These are phyloP conservation scores for Oscheius sp. DNA, from an alignment of 2,888 invertebrate species.

Conservation along the genomic window DNA sequence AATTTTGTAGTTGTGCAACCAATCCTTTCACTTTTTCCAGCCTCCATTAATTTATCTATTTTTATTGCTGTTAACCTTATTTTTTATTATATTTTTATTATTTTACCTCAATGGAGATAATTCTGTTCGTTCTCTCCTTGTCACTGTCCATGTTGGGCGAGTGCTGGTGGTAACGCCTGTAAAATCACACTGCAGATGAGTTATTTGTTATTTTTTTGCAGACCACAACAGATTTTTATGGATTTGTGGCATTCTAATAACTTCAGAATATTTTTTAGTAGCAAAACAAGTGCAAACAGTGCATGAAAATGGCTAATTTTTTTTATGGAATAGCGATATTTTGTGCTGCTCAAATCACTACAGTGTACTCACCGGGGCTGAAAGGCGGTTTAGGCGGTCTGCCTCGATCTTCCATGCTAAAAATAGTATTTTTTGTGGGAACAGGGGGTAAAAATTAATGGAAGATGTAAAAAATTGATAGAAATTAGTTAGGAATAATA, in stretches of 20 bases:
- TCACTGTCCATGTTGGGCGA: conserved; percentile 66
- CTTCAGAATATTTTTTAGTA: background rate
- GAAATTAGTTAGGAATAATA: too few relatives aligned
- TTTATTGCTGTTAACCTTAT: background rate
- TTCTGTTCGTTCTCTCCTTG: conserved; percentile 65
- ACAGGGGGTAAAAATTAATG: too few relatives aligned
- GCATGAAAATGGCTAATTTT: background rate
- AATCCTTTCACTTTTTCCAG: too few relatives aligned
- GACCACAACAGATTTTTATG: background rate
- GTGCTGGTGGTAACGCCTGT: conserved; percentile 14
- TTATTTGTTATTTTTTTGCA: background rate
- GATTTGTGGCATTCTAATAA: too few relatives aligned
- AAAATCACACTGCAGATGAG: background rate
- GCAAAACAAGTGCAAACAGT: conserved; percentile 20
- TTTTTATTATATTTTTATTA: background rate
- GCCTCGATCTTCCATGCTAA: conserved; percentile 40
- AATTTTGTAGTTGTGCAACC: too few relatives aligned
- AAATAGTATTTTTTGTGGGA: background rate
- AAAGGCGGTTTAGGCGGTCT: conserved; percentile 42
- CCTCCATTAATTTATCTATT: too few relatives aligned
- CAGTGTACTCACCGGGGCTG: conserved; percentile 35
- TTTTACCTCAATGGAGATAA: conserved; percentile 53
- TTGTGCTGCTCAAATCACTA: background rate
- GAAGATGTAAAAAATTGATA: too few relatives aligned
- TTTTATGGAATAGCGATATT: conserved; percentile 2